Base-by-base conservation (phyloP, 92 coral and sea anemone genomes). In the Actinostola sp. region DNA sequence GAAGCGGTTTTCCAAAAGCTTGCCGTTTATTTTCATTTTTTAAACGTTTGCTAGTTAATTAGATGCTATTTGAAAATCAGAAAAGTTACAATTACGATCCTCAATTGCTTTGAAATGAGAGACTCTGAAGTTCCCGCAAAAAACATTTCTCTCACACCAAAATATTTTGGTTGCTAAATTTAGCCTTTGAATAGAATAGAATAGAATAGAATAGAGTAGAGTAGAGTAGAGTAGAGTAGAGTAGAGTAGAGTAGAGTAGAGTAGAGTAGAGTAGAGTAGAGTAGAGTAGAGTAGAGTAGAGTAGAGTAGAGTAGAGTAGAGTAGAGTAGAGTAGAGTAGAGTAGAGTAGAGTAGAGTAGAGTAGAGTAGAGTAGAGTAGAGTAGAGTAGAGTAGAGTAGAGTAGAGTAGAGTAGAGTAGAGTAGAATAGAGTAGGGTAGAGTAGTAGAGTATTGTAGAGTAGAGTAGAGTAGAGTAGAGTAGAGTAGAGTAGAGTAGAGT, bases 261-360 rank as follows among this genome's bases (percentile, higher is more conserved):
- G 24, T 2, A 63, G 52, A 63, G 2, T 9, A 38, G 28, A 13
- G 21, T 1, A 9, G 32, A 38, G 20, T 0, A 38, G 16, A 63
- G 25, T 5, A 53, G 30, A 53, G 25, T 5, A 53, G 30, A 53
- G 25, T 5, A 53, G 30, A 53, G 25, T 5, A 53, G 28, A 41
- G 30, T 19, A 65, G 53, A 41, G 49, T 7, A 65, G 53, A 41
- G 30, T 19, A 65, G 53, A 12, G 49, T 19, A 65, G 53, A 41
- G 49, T 19, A 65, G 53, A 41, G 49, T 19, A 65, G 53, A 41
- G 49, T 8, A 65, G 53, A 41, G 49, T 19, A 65, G 53, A 65
- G 49, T 7, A 65, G 33, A 65, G 49, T 19, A 65, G 33, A 65
- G 49, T 7, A 38, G 31, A 38, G 54, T 41, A 38, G 27, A 42